Conservation (phyloP, 2,888 invertebrate species). For the Tolmerus cingulatus region DNA sequence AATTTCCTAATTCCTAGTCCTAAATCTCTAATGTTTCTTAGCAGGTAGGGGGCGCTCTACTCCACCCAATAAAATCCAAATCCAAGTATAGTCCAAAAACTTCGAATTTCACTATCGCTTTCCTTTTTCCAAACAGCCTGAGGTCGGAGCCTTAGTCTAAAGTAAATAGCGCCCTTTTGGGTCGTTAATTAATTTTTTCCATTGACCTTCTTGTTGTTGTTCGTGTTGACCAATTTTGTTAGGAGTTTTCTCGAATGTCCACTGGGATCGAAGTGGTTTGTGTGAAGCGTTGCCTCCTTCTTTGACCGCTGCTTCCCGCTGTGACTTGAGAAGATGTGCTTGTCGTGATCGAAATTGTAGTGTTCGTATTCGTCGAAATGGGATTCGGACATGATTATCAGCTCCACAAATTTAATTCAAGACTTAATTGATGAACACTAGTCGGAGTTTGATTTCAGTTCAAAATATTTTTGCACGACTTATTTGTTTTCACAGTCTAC, state of each 20-base stretch:
- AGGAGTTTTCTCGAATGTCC: constrained; percentile 93
- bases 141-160: not conserved
- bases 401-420: not conserved
- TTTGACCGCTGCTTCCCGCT: constrained; percentile 91
- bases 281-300: constrained; percentile 86
- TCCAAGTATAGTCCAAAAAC: not conserved
- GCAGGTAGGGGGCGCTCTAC: not conserved
- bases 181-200: not conserved
- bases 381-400: constrained; percentile 76
- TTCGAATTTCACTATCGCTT: not conserved
- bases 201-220: constrained; percentile 77
- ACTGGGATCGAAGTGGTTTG: constrained; percentile 90
- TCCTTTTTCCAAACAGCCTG: not conserved
- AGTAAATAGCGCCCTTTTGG: not conserved
- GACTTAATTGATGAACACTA: not conserved
- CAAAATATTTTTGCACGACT: not conserved
- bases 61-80: not conserved
- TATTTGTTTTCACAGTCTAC: not conserved
- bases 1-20: not conserved
- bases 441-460: not conserved
- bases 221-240: constrained; percentile 84
- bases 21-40: not conserved
- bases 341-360: constrained; percentile 93
- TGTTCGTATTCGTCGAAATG: constrained; percentile 93
- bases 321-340: constrained; percentile 84